phyloP scores from a whole-genome alignment of 2,113 vertebrate genomes.

The Catagonus wagneri region DNA sequence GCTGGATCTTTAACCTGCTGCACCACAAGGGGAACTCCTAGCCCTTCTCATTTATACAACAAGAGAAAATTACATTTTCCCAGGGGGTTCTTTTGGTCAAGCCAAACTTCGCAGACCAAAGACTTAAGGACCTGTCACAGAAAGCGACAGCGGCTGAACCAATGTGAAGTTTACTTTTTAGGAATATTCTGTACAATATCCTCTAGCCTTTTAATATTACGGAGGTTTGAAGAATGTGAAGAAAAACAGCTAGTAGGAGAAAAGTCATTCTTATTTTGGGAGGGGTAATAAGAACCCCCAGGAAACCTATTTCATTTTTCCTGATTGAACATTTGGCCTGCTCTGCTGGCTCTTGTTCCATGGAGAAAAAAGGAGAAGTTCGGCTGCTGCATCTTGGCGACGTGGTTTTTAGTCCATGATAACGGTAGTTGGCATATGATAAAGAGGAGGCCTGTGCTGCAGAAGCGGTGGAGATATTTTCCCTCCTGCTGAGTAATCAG shows the following conservation, averaged over 20 bases:
- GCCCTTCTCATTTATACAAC: neutral
- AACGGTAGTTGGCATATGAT: neutral
- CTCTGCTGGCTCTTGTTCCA: neutral
- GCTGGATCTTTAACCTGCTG: no score
- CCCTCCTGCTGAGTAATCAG: neutral
- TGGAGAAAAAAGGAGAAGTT: constrained; percentile 22
- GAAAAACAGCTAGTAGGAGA: neutral
- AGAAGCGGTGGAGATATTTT: neutral
- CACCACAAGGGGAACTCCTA: neutral
- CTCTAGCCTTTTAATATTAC: neutral
- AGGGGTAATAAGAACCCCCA: neutral
- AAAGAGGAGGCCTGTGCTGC: neutral
- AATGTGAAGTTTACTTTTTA: constrained; percentile 11
- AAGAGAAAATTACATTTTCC: constrained; percentile 34
- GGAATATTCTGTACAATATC: neutral
- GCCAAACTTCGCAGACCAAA: constrained; percentile 19
- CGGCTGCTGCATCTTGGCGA: neutral
- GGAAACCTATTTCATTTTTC: neutral
- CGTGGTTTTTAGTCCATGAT: neutral
- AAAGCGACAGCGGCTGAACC: neutral
- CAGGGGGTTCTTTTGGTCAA: neutral
- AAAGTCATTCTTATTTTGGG: neutral
- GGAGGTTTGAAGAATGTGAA: neutral
- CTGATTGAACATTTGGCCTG: neutral
- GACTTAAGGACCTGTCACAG: neutral